Evolutionary conservation across 1,140 invertebrate species (phyloP).

Genomic region (Chionoecetes opilio): DNA sequence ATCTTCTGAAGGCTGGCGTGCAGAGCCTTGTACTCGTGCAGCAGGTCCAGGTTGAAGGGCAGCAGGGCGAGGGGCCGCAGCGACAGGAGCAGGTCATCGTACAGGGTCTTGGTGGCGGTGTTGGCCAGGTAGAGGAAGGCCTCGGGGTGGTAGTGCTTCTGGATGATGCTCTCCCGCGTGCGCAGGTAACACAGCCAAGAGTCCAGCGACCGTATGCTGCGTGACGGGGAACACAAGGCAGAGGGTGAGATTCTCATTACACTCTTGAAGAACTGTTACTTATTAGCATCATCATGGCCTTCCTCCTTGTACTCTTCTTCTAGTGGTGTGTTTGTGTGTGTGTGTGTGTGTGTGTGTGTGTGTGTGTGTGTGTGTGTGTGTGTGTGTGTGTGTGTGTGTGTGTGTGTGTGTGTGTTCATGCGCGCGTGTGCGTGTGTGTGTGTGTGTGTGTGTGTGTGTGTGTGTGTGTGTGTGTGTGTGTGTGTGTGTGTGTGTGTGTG

Average conservation of each 20-base stretch:
- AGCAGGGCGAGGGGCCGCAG: conserved; percentile 90
- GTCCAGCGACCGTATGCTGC: conserved; percentile 90
- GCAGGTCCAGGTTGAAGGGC: conserved; percentile 91
- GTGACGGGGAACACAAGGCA: conserved; percentile 81
- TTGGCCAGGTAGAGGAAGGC: conserved; percentile 89
- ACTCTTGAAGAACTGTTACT: not conserved
- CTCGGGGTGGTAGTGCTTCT: conserved; percentile 90
- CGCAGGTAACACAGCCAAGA: conserved; percentile 93
- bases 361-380: too few relatives aligned
- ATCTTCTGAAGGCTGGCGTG: conserved; percentile 90
- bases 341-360: too few relatives aligned
- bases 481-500: too few relatives aligned
- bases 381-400: too few relatives aligned
- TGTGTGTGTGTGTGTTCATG: too few relatives aligned
- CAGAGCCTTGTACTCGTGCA: conserved; percentile 91
- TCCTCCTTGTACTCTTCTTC: too few relatives aligned
- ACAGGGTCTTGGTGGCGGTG: conserved; percentile 86
- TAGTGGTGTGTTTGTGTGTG: too few relatives aligned
- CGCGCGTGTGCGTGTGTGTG: too few relatives aligned
- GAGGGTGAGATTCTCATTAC: not conserved
- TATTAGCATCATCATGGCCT: too few relatives aligned
- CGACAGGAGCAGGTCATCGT: conserved; percentile 89
- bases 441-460: too few relatives aligned
- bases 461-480: too few relatives aligned
- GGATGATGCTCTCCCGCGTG: conserved; percentile 91